Percentiles rank a stretch among this genome's conserved stretches.
Evolutionary conservation across 2,888 invertebrate genomes (phyloP).

Genomic region (Noctua pronuba): DNA sequence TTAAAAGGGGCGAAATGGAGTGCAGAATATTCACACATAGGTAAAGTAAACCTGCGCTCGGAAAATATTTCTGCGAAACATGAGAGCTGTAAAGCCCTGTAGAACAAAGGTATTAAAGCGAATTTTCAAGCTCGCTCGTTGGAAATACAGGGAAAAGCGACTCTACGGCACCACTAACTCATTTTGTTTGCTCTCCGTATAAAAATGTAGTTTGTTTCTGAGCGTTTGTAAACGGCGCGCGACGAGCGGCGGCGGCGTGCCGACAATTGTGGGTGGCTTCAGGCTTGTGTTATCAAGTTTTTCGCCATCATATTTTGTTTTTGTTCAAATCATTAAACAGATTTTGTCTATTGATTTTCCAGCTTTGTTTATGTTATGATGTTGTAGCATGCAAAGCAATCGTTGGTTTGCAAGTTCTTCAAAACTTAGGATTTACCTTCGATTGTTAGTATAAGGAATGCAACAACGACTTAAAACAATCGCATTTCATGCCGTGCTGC

Average conservation of each 20-base stretch:
- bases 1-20: slow-evolving; percentile 72
- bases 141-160: slow-evolving; percentile 84
- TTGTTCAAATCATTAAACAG: slow-evolving; percentile 74
- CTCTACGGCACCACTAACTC: slow-evolving; percentile 85
- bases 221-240: slow-evolving; percentile 78
- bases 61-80: slow-evolving; percentile 83
- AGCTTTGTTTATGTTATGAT: slow-evolving; percentile 57
- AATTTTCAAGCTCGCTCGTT: slow-evolving; percentile 86
- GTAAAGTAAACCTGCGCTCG: slow-evolving; percentile 78
- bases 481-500: slow-evolving; percentile 25
- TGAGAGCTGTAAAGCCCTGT: slow-evolving; percentile 86
- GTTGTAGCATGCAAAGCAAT: slow-evolving; percentile 24
- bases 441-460: slow-evolving; percentile 22
- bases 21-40: slow-evolving; percentile 78
- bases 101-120: slow-evolving; percentile 89
- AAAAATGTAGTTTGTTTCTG: slow-evolving; percentile 88
- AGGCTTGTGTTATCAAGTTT: slow-evolving; percentile 76
- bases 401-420: slow-evolving; percentile 26
- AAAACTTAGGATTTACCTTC: slow-evolving; percentile 37
- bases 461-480: slow-evolving; percentile 29
- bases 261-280: slow-evolving; percentile 72
- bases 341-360: slow-evolving; percentile 65
- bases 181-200: slow-evolving; percentile 87
- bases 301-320: slow-evolving; percentile 72
- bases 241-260: slow-evolving; percentile 33